phyloP scores from a whole-genome alignment of 2,888 invertebrate species.

The Drosophila bunnanda region DNA sequence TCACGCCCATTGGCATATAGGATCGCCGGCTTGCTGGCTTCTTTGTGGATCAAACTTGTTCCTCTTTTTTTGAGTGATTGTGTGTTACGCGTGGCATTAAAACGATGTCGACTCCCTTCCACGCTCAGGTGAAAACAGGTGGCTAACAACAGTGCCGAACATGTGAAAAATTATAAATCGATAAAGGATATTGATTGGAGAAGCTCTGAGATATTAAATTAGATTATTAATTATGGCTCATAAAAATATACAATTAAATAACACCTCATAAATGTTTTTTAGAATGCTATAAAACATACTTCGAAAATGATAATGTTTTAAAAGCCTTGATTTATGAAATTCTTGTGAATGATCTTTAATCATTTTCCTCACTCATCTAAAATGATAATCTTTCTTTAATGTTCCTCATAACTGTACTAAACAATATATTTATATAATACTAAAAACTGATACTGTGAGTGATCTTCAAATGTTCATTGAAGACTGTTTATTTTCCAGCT shows the following conservation, averaged over 20 bases:
- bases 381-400: conserved; percentile 1
- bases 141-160: conserved; percentile 64
- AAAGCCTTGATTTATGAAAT: background rate
- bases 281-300: background rate
- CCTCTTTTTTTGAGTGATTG: conserved; percentile 9
- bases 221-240: background rate
- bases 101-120: conserved; percentile 74
- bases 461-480: conserved; percentile 9
- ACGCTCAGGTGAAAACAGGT: conserved; percentile 71
- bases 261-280: background rate
- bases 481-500: background rate
- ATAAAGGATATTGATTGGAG: conserved; percentile 7
- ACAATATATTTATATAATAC: background rate
- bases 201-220: background rate
- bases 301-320: background rate
- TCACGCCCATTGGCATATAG: conserved; percentile 67
- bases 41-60: background rate
- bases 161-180: conserved; percentile 45
- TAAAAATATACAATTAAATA: background rate
- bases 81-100: conserved; percentile 73
- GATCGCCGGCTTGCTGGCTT: background rate
- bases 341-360: background rate
- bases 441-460: conserved; percentile 1
- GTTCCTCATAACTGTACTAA: background rate
- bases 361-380: background rate